Percentiles rank a stretch among this genome's conserved stretches.
Conservation (phyloP, 2,888 invertebrate species). For the Myathropa florea region DNA sequence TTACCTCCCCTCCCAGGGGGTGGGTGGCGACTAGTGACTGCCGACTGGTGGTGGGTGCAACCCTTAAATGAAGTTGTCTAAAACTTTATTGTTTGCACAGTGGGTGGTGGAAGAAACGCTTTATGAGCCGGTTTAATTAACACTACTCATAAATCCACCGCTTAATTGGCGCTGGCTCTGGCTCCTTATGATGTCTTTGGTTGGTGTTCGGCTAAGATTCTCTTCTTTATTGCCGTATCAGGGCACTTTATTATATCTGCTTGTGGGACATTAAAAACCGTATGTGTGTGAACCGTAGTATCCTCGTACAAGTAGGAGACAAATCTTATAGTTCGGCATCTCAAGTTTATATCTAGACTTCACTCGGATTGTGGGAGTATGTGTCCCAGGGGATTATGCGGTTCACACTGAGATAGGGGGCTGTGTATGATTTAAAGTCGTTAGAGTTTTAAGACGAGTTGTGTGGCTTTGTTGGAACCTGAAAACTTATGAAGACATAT, state of each 20-base stretch:
- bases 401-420: not conserved
- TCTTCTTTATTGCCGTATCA: not conserved
- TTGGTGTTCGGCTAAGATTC: not conserved
- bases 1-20: slow-evolving; percentile 37
- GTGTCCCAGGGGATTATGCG: not conserved
- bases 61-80: slow-evolving; percentile 37
- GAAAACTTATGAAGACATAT: not conserved
- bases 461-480: not conserved
- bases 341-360: not conserved
- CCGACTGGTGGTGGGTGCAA: slow-evolving; percentile 4
- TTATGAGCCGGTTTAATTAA: not conserved
- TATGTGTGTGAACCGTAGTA: not conserved
- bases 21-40: not conserved
- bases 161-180: slow-evolving; percentile 1
- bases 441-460: not conserved
- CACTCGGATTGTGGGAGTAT: not conserved
- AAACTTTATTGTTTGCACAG: slow-evolving; percentile 29
- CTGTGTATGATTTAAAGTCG: not conserved
- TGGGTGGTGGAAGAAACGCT: not conserved
- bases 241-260: not conserved
- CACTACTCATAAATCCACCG: not conserved
- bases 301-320: not conserved
- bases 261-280: not conserved
- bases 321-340: not conserved
- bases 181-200: not conserved